A percentile compares a stretch with the other conserved stretches of the same genome.
phyloP scores from a whole-genome alignment of 2,113 vertebrate genomes.

The Talpa occidentalis region DNA sequence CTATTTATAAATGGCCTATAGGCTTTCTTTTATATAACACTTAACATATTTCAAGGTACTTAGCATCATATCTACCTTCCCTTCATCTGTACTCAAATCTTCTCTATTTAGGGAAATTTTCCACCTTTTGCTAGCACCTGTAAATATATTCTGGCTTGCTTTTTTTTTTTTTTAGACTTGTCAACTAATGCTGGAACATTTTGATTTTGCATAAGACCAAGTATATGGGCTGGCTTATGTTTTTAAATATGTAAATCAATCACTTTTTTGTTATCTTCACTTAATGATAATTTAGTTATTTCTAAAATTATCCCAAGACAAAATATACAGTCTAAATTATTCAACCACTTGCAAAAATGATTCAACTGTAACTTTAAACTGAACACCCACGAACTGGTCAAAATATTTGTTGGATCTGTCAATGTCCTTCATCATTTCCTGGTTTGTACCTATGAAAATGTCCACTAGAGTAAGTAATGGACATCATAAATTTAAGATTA shows the following conservation, averaged over 20 bases:
- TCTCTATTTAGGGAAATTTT: not conserved
- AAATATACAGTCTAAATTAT: conserved; percentile 42
- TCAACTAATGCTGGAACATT: not conserved
- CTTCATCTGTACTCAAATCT: conserved; percentile 35
- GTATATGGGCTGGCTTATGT: not conserved
- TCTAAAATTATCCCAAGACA: conserved; percentile 1
- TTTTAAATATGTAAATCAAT: conserved; percentile 18
- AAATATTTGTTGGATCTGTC: conserved; percentile 61
- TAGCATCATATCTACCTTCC: not conserved
- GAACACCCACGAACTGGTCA: conserved; percentile 29
- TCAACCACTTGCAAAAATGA: conserved; percentile 56
- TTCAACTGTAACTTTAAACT: conserved; percentile 43
- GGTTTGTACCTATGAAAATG: conserved; percentile 48
- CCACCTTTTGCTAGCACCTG: not conserved
- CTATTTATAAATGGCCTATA: conserved; percentile 8
- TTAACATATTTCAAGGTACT: not conserved
- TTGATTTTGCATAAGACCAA: not conserved
- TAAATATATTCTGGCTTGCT: conserved; percentile 33
- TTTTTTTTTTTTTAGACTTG: not conserved
- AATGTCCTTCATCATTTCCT: conserved; percentile 59
- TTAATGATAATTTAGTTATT: not conserved
- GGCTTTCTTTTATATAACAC: conserved; percentile 10
- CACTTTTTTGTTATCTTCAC: conserved; percentile 37
- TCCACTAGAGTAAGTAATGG: conserved; percentile 35
- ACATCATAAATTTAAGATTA: conserved; percentile 54